Evolutionary conservation across 2,888 invertebrate species (phyloP).

Genomic region (Drosophila hamatofila): DNA sequence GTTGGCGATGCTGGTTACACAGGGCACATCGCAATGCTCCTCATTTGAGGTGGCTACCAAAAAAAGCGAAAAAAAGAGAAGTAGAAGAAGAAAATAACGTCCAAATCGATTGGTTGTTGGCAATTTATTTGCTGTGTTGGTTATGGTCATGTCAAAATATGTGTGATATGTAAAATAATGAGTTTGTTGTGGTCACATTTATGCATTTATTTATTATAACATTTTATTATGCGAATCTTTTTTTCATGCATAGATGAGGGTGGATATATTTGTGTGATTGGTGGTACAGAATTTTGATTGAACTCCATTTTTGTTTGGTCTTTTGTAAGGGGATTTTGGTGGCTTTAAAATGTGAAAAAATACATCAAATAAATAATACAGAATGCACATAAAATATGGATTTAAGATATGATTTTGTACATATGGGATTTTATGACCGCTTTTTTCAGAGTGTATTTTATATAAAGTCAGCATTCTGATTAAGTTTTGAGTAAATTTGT

Average conservation of each 20-base stretch:
- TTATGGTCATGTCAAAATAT: constrained; percentile 77
- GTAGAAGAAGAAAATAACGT: not conserved
- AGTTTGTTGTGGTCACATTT: constrained; percentile 68
- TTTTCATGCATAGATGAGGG: not conserved
- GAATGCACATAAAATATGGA: not conserved
- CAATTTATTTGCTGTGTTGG: constrained; percentile 72
- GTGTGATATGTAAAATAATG: constrained; percentile 78
- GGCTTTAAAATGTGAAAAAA: constrained; percentile 2
- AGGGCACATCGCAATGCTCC: constrained; percentile 32
- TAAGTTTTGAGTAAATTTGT: no score
- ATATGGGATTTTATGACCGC: not conserved
- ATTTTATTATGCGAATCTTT: constrained; percentile 27
- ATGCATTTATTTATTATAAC: constrained; percentile 50
- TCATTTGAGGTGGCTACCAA: constrained; percentile 49
- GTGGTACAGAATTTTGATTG: constrained; percentile 16
- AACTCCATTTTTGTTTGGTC: not conserved
- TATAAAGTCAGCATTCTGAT: not conserved
- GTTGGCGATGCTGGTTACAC: constrained; percentile 23
- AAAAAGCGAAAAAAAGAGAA: not conserved
- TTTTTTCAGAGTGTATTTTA: not conserved
- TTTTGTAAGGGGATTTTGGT: not conserved
- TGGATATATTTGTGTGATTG: constrained; percentile 19
- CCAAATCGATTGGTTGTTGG: constrained; percentile 65
- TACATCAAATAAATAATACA: constrained; percentile 4
- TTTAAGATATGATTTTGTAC: not conserved